These are phyloP conservation scores for Chloropsis cyanopogon DNA, from an alignment of 2,113 vertebrate species.

Conservation along the genomic window DNA sequence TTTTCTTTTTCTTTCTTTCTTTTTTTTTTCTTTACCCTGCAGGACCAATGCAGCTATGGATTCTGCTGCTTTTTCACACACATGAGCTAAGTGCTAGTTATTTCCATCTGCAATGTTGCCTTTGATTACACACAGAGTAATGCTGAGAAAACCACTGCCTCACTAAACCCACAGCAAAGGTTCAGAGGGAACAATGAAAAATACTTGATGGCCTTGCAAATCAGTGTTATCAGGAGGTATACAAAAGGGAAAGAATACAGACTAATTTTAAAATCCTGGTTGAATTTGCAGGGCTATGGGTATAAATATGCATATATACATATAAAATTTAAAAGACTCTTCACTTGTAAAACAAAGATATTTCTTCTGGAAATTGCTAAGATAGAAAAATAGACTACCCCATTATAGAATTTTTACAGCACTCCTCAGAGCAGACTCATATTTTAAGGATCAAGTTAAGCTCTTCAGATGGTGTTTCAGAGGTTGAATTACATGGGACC, in stretches of 20 bases:
- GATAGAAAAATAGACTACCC: neutral
- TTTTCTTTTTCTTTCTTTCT: neutral
- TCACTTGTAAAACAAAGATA: neutral
- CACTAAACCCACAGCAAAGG: neutral
- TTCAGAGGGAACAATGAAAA: neutral
- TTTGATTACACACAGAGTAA: neutral
- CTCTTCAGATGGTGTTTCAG: neutral
- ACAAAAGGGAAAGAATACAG: neutral
- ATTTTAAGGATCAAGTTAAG: neutral
- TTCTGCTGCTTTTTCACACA: constrained; percentile 14
- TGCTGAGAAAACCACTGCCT: neutral
- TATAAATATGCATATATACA: neutral
- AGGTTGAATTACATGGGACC: neutral
- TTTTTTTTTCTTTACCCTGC: neutral
- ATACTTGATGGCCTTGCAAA: neutral
- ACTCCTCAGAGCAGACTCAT: neutral
- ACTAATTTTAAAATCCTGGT: neutral
- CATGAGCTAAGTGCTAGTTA: constrained; percentile 3
- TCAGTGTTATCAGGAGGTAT: neutral
- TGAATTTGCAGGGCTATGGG: neutral
- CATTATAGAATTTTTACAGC: neutral
- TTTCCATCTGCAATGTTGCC: constrained; percentile 8
- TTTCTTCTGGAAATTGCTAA: neutral
- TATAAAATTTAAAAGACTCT: neutral
- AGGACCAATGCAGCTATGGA: neutral